A percentile compares a stretch with the other conserved stretches of the same genome.
Evolutionary conservation across 2,797 vertebrate species (phyloP).

Genomic region (Arnoldichthys spilopterus): DNA sequence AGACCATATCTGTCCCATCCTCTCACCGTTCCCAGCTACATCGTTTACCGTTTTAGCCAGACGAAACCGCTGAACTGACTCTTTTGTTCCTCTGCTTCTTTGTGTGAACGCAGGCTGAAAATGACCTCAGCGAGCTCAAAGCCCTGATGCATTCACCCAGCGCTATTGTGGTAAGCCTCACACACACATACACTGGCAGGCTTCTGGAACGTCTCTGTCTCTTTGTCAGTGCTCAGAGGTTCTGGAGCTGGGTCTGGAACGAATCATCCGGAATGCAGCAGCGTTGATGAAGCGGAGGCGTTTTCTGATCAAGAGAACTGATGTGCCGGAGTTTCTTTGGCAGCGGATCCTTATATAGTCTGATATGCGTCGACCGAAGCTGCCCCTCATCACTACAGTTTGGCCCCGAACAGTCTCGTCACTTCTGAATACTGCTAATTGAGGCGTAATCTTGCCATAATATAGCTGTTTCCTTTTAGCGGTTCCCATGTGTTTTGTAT

Average conservation of each 20-base stretch:
- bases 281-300: background rate
- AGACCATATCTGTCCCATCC: conserved; percentile 60
- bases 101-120: conserved; percentile 91
- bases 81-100: conserved; percentile 68
- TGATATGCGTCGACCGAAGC: background rate
- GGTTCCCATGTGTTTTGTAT: too few relatives aligned
- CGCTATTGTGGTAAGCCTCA: conserved; percentile 95
- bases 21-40: background rate
- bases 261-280: background rate
- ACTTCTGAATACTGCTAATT: too few relatives aligned
- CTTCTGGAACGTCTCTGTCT: background rate
- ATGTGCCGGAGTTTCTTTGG: background rate
- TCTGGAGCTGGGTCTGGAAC: background rate
- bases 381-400: background rate
- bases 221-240: background rate
- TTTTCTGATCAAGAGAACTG: background rate
- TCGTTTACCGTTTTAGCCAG: conserved; percentile 46
- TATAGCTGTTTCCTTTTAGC: too few relatives aligned
- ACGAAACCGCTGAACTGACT: conserved; percentile 76
- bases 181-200: conserved; percentile 1
- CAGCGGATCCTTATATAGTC: background rate
- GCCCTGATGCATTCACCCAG: conserved; percentile 99
- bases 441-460: too few relatives aligned
- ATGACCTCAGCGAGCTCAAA: conserved; percentile 99
- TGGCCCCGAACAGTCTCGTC: too few relatives aligned